Evolutionary conservation across 64 coral and sea anemone genomes (phyloP), one percentile per base, ranked within the genome.

Genomic region (Astreopora myriophthalma): DNA sequence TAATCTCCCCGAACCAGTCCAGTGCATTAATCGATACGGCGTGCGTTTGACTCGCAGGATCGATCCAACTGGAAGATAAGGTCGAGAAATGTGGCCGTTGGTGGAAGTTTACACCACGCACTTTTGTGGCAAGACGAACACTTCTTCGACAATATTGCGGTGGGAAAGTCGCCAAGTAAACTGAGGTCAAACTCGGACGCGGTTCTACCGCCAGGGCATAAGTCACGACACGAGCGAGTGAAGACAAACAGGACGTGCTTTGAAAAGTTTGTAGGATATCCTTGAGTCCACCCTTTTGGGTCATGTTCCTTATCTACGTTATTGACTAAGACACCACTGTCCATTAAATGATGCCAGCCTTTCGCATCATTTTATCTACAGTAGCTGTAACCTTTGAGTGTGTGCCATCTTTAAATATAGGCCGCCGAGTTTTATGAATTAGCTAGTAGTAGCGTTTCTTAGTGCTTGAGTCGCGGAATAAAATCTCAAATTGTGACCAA

Each of bases 1-100:
- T 65, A 64, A 63, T 83, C 79, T 64, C n/a, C 52, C 37, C 34
- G 64, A 83, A 63, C 52, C 55, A 65, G 79, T 64, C 79, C 61
- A 79, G 19, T n/a, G 29, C 16, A 31, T 17, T 19, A 48, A 78
- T 30, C 39, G 51, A 1, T 3, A 83, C 28, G 19, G 58, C 79
- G 57, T 30, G 79, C 32, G 6, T 83, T 57, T 64, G 79, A 38
- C 31, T 34, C 35, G 33, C 9, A 17, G 16, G 77, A 80, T 35
- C 55, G 30, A 8, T 2, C 22, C 6, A 2, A 34, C 29, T 20
- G 17, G 57, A 29, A 57, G 9, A 35, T 33, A 33, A 83, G 24
- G 25, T 23, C 20, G 14, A 32, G 7, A 34, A 25, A 16, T 58
- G 3, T 39, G 3, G 32, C 16, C 4, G 32, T 64, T 5, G 3